Percentiles rank a stretch among this genome's conserved stretches.
Evolutionary conservation across 1,140 invertebrate genomes (phyloP).

Genomic region (Pogonognathellus flavescens): DNA sequence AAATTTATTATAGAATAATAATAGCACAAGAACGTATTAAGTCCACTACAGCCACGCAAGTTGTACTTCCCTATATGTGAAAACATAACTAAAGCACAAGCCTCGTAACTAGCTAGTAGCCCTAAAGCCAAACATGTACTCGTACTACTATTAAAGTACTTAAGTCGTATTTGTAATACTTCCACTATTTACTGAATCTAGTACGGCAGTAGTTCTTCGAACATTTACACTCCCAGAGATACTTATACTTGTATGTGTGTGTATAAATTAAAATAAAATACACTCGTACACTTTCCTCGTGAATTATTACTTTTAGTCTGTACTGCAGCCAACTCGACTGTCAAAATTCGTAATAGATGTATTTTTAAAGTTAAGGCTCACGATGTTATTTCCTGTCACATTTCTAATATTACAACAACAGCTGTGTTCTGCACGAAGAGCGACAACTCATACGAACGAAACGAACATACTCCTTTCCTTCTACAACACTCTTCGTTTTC

Average conservation of each 20-base stretch:
- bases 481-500: neutral
- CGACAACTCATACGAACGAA: neutral
- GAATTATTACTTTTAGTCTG: constrained; percentile 31
- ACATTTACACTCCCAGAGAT: neutral
- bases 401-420: constrained; percentile 23
- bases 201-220: too few species aligned
- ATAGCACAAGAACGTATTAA: neutral
- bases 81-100: too few species aligned
- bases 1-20: constrained; percentile 23
- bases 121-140: too few species aligned
- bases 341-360: constrained; percentile 43
- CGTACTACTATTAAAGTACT: too few species aligned
- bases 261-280: constrained; percentile 45
- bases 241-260: constrained; percentile 4
- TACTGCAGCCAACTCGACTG: constrained; percentile 34
- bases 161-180: too few species aligned
- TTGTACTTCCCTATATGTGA: neutral
- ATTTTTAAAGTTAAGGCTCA: constrained; percentile 35
- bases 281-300: constrained; percentile 15
- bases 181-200: too few species aligned
- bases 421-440: neutral
- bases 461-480: neutral
- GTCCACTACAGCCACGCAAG: neutral
- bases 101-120: too few species aligned
- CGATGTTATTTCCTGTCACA: constrained; percentile 40